A percentile compares a stretch with the other conserved stretches of the same genome.
Evolutionary conservation across 2,113 vertebrate genomes (phyloP).

Genomic region (Percopsis transmontana): DNA sequence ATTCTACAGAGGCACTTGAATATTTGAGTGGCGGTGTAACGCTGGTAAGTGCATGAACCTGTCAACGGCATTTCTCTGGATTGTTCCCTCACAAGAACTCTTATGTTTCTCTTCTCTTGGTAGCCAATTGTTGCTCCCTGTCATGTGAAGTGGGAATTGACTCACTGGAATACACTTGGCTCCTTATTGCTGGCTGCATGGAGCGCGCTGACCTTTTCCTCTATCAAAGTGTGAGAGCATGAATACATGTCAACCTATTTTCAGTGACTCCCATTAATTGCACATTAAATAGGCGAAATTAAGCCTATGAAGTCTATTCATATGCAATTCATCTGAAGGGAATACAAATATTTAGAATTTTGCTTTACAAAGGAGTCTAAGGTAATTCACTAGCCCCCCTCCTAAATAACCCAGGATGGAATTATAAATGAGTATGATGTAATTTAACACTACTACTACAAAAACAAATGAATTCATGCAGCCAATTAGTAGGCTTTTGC

Average conservation of each 20-base stretch:
- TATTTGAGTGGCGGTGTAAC: neutral
- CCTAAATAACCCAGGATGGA: constrained; percentile 32
- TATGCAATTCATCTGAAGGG: no score
- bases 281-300: neutral
- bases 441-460: constrained; percentile 23
- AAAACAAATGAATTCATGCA: constrained; percentile 43
- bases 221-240: neutral
- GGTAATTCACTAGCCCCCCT: constrained; percentile 44
- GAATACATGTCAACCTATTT: neutral
- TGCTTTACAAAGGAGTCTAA: constrained; percentile 21
- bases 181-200: neutral
- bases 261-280: constrained; percentile 3
- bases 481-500: constrained; percentile 43
- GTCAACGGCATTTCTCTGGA: no score
- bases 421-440: constrained; percentile 48
- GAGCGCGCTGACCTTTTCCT: neutral
- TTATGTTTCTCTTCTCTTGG: neutral
- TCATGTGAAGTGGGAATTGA: neutral
- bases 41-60: neutral
- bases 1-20: no score
- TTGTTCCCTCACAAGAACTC: no score
- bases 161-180: neutral
- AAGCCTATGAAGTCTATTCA: no score
- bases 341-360: neutral
- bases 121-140: neutral